Evolutionary conservation across 2,113 vertebrate species (phyloP).

Genomic region (Jacana jacana): DNA sequence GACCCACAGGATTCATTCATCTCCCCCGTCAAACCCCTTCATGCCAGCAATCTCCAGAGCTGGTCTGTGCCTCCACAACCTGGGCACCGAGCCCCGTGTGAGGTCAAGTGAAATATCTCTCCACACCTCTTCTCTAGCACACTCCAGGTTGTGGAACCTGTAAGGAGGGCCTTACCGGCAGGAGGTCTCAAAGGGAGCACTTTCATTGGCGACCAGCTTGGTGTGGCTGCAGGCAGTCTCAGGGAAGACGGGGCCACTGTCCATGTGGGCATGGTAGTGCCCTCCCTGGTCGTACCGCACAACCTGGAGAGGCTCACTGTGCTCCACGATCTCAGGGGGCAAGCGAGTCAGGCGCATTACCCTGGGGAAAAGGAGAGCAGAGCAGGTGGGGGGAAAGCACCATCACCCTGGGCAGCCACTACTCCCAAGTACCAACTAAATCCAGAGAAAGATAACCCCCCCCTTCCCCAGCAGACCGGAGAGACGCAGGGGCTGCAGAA

Average conservation of each 20-base stretch:
- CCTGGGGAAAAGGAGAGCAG: conserved; percentile 67
- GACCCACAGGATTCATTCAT: neutral
- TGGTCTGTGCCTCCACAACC: neutral
- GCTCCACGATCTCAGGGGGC: conserved; percentile 86
- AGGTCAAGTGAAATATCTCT: neutral
- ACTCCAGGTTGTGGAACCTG: too few relatives aligned
- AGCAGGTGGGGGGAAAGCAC: neutral
- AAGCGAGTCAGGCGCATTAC: conserved; percentile 89
- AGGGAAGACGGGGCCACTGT: conserved; percentile 86
- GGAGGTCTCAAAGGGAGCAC: conserved; percentile 85
- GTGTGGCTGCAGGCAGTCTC: conserved; percentile 92
- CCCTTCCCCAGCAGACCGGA: conserved; percentile 29
- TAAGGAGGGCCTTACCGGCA: conserved; percentile 82
- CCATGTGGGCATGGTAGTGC: conserved; percentile 92
- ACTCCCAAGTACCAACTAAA: neutral
- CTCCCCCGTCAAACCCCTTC: neutral
- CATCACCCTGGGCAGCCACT: rapidly evolving
- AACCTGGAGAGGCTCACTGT: conserved; percentile 94
- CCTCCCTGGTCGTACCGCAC: conserved; percentile 89
- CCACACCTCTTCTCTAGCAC: rapidly evolving
- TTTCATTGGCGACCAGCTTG: conserved; percentile 86
- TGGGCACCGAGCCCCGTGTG: rapidly evolving
- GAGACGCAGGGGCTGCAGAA: neutral
- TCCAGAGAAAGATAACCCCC: conserved; percentile 20
- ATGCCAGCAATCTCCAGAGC: neutral